Evolutionary conservation across 2,797 vertebrate species (phyloP).

Genomic region (Falco novaeseelandiae): DNA sequence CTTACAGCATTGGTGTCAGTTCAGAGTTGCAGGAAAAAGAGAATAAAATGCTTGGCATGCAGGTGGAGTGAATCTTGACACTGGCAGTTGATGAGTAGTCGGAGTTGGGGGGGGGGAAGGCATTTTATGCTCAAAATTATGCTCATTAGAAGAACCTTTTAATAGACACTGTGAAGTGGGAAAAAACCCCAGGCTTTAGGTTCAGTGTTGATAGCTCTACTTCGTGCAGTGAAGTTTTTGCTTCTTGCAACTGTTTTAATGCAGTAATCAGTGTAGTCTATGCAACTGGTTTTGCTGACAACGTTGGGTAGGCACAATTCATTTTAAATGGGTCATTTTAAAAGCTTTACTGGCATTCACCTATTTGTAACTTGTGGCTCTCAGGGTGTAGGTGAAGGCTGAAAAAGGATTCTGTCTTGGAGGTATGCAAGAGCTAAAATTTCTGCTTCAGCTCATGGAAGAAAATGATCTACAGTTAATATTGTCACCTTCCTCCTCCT

Average conservation of each 20-base stretch:
- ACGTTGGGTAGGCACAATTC: background rate
- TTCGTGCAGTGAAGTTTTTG: background rate
- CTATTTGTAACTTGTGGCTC: background rate
- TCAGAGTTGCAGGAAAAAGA: background rate
- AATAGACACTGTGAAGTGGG: background rate
- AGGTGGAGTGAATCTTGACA: background rate
- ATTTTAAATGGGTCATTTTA: background rate
- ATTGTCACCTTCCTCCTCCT: background rate
- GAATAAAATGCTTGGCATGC: background rate
- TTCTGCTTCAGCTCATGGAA: background rate
- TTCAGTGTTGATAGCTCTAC: background rate
- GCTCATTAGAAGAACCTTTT: background rate
- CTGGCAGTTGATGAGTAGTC: background rate
- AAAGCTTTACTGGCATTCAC: background rate
- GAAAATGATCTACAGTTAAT: background rate
- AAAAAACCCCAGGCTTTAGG: background rate
- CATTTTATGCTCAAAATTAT: background rate
- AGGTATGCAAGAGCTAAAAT: background rate
- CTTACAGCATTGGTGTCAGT: background rate
- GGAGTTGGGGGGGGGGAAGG: background rate
- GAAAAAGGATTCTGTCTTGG: background rate
- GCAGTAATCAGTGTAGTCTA: background rate
- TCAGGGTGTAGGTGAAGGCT: background rate
- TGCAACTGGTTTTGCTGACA: background rate
- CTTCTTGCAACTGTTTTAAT: background rate